A percentile compares a stretch with the other conserved stretches of the same genome.
Evolutionary conservation across 2,113 vertebrate genomes (phyloP).

Genomic region (Rhagologus leucostigma): DNA sequence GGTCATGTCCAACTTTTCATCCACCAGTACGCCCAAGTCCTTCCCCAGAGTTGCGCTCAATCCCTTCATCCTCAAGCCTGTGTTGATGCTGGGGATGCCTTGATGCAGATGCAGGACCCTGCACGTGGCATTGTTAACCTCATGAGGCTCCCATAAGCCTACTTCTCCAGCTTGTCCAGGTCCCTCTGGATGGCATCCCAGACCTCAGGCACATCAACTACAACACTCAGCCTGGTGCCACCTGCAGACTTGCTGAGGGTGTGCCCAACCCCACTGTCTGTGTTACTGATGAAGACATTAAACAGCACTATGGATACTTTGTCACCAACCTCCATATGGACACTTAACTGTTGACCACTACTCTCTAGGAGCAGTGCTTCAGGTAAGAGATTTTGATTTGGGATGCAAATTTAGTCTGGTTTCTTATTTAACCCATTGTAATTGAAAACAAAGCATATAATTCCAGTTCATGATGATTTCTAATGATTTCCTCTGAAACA

Average conservation of each 20-base stretch:
- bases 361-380: background rate
- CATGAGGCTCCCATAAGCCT: background rate
- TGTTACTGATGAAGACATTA: background rate
- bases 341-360: background rate
- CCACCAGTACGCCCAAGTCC: background rate
- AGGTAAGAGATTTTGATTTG: background rate
- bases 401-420: background rate
- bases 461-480: background rate
- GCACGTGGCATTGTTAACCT: background rate
- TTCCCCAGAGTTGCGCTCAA: background rate
- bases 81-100: background rate
- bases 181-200: background rate
- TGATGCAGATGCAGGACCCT: background rate
- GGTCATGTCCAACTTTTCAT: background rate
- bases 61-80: background rate
- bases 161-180: background rate
- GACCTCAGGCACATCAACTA: background rate
- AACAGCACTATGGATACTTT: background rate
- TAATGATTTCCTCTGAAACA: background rate
- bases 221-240: background rate
- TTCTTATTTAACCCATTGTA: background rate
- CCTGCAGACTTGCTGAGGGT: background rate
- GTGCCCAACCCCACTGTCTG: fast-evolving
- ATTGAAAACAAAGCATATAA: background rate
- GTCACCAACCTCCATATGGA: background rate